Evolutionary conservation across 2,888 invertebrate species (phyloP), one percentile per base, ranked within the genome.

Genomic region (Nezara viridula): DNA sequence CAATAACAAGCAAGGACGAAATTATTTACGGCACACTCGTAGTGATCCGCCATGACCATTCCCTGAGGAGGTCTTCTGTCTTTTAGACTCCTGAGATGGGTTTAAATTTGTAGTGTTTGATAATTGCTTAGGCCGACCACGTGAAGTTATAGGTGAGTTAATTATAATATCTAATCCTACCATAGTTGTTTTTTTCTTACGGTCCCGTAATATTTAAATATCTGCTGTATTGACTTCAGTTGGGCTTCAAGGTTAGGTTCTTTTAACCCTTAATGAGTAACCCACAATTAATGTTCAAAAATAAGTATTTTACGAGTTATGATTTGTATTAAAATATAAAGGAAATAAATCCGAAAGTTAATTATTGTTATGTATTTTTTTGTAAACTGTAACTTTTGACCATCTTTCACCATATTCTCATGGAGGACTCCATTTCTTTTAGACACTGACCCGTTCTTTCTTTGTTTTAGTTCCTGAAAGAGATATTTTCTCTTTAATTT

Each of bases 161-260:
- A 16, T 88, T 24, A 9, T 60, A 47, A 24, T 44, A 14, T 60
- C 5, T 2, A 21, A 52, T 16, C 16, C 24, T 86, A 19, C 5
- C 10, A 27, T 24, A 12, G 5, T 47, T 10, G 3, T 16, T 47
- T 60, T 47, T 9, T 52, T 86, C 50, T 37, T n/a, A 21, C 21
- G 50, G 16, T 4, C 2, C 16, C 55, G 27, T n/a, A n/a, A 44
- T 44, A 81, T 40, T 81, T 81, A 81, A n/a, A 44, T 37, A 9
- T 44, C 27, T 47, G 85, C 47, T 1, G 52, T 86, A 52, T 86
- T 27, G 50, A 55, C 55, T 86, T 86, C 55, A 37, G 50, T 19
- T 24, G 32, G 49, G 27, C 88, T 88, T 88, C 88, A 88, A 88
- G 88, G 88, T 88, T 88, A 88, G 88, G 88, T 88, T 86, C 86